A percentile compares a stretch with the other conserved stretches of the same genome.
Conservation (phyloP, 2,113 vertebrate species). For the Odocoileus hemionus region DNA sequence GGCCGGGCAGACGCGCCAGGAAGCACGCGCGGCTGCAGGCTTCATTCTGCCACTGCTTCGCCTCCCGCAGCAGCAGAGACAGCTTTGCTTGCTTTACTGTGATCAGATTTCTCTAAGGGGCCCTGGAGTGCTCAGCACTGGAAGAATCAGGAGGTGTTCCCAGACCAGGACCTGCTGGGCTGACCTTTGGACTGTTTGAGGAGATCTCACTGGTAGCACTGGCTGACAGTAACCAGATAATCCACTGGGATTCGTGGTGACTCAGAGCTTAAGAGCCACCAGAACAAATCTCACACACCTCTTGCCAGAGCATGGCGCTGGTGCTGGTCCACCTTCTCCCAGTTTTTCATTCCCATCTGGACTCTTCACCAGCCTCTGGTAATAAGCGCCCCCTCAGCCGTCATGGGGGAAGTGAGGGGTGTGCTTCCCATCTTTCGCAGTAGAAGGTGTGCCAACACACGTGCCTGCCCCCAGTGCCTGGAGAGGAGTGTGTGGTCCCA, state of each 20-base stretch:
- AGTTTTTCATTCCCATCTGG: neutral
- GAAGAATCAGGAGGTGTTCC: neutral
- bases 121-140: neutral
- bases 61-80: rapidly evolving
- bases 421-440: neutral
- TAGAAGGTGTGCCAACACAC: neutral
- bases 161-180: neutral
- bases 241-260: neutral
- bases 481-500: neutral
- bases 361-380: neutral
- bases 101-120: neutral
- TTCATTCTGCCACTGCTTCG: neutral
- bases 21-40: neutral
- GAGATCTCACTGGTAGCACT: neutral
- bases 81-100: neutral
- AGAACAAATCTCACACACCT: neutral
- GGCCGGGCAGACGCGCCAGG: neutral
- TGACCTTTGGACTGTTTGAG: neutral
- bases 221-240: neutral
- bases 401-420: neutral
- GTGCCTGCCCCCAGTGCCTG: neutral
- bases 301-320: neutral
- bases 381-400: neutral
- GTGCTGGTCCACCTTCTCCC: neutral
- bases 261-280: neutral